Conservation (phyloP, 2,797 vertebrate species). For the Xyrichtys novacula region DNA sequence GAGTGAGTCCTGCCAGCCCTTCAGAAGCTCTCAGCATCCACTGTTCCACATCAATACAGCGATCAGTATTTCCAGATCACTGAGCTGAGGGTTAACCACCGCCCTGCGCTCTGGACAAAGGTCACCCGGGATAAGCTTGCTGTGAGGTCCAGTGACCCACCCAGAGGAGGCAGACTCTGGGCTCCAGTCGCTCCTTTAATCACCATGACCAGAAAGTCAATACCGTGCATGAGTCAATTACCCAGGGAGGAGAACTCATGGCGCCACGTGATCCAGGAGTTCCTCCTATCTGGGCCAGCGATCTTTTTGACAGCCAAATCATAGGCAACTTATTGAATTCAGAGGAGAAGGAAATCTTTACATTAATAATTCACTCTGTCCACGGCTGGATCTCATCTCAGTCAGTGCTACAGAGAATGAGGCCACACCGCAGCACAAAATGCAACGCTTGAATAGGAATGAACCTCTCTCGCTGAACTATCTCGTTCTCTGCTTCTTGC, state of each 20-base stretch:
- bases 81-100: slow-evolving; percentile 48
- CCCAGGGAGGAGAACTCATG: slow-evolving; percentile 57
- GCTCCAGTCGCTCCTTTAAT: slow-evolving; percentile 75
- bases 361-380: slow-evolving; percentile 83
- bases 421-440: slow-evolving; percentile 62
- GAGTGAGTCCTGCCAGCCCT: not conserved
- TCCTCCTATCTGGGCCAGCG: slow-evolving; percentile 63
- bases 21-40: slow-evolving; percentile 30
- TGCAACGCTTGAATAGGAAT: slow-evolving; percentile 67
- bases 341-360: slow-evolving; percentile 69
- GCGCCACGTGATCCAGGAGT: slow-evolving; percentile 55
- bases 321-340: slow-evolving; percentile 79
- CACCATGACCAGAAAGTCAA: slow-evolving; percentile 81
- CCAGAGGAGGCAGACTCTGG: slow-evolving; percentile 53
- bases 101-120: slow-evolving; percentile 54
- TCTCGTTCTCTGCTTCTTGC: slow-evolving; percentile 52
- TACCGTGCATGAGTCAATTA: slow-evolving; percentile 78
- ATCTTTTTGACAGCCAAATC: slow-evolving; percentile 79
- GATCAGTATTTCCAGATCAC: slow-evolving; percentile 61
- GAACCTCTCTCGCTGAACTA: slow-evolving; percentile 45
- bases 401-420: slow-evolving; percentile 36
- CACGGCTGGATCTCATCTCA: slow-evolving; percentile 62
- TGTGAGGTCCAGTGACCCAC: slow-evolving; percentile 58
- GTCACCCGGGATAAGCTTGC: slow-evolving; percentile 47
- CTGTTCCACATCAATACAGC: slow-evolving; percentile 51